phyloP scores from a whole-genome alignment of 2,113 vertebrate species.

The Gadus macrocephalus region DNA sequence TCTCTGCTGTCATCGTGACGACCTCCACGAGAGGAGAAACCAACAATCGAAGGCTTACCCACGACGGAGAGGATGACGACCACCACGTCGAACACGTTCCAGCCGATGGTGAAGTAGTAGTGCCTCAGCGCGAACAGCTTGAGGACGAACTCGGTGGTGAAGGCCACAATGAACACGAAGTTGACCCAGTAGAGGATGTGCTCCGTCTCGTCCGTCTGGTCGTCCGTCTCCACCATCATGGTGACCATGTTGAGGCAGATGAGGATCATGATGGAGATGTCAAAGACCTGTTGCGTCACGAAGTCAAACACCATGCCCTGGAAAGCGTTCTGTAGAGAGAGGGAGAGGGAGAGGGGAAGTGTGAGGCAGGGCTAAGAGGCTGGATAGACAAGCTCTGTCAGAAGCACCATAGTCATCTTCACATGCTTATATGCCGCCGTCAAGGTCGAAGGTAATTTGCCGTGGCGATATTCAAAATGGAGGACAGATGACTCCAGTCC shows the following conservation, averaged over 20 bases:
- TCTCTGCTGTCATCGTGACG: neutral
- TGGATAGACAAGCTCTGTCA: no score
- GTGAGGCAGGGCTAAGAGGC: neutral
- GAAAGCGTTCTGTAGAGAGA: conserved; percentile 81
- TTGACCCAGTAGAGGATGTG: conserved; percentile 96
- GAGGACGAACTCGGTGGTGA: conserved; percentile 93
- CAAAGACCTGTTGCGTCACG: conserved; percentile 96
- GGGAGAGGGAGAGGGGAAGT: neutral
- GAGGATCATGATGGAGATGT: conserved; percentile 98
- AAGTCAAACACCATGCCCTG: conserved; percentile 97
- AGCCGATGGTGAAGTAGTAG: conserved; percentile 98
- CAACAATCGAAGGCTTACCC: conserved; percentile 77
- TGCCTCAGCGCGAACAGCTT: conserved; percentile 94
- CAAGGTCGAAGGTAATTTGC: neutral
- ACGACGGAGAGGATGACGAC: conserved; percentile 98
- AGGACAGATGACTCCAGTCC: neutral
- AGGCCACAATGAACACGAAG: conserved; percentile 92
- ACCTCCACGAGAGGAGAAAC: neutral
- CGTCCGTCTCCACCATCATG: conserved; percentile 99
- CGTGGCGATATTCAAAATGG: neutral
- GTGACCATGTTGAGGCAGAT: conserved; percentile 99
- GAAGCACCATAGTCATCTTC: no score
- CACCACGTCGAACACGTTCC: conserved; percentile 98
- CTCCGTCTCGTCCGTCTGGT: conserved; percentile 88
- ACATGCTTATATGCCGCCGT: no score